phyloP scores from a whole-genome alignment of 2,888 invertebrate species.

The Eristalis intricaria region DNA sequence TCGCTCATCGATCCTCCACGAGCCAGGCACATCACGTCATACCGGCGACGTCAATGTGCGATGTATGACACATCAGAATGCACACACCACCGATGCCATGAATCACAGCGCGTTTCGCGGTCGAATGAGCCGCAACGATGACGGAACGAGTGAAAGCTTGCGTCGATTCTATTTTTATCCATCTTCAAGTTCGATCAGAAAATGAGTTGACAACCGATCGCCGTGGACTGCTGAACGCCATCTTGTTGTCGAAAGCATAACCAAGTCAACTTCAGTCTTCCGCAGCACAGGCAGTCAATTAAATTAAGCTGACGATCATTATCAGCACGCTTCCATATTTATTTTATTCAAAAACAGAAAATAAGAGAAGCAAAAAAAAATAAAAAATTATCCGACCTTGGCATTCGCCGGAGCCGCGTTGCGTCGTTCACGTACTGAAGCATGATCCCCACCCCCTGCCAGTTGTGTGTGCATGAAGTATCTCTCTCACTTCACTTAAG shows the following conservation, averaged over 20 bases:
- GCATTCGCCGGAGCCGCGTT: constrained; percentile 26
- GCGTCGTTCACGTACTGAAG: neutral
- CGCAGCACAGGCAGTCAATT: neutral
- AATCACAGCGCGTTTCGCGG: neutral
- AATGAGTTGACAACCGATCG: too few relatives aligned
- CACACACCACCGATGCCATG: neutral
- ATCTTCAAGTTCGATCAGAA: neutral
- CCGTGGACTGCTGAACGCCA: neutral
- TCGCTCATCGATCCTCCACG: neutral
- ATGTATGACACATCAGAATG: neutral
- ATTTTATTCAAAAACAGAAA: neutral
- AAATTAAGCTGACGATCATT: constrained; percentile 14
- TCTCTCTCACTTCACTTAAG: constrained; percentile 9
- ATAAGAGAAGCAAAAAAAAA: neutral
- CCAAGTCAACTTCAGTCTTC: neutral
- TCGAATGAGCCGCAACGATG: neutral
- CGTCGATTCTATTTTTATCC: neutral
- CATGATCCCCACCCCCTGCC: neutral
- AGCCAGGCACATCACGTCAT: neutral
- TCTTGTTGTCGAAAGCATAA: neutral
- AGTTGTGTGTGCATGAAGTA: constrained; percentile 13
- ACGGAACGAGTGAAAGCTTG: neutral
- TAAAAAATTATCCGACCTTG: constrained; percentile 27
- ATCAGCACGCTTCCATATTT: constrained; percentile 8
- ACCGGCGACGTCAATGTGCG: neutral